Percentiles rank a stretch among this genome's conserved stretches.
Conservation (phyloP, 2,113 vertebrate genomes). For the Prinia subflava region DNA sequence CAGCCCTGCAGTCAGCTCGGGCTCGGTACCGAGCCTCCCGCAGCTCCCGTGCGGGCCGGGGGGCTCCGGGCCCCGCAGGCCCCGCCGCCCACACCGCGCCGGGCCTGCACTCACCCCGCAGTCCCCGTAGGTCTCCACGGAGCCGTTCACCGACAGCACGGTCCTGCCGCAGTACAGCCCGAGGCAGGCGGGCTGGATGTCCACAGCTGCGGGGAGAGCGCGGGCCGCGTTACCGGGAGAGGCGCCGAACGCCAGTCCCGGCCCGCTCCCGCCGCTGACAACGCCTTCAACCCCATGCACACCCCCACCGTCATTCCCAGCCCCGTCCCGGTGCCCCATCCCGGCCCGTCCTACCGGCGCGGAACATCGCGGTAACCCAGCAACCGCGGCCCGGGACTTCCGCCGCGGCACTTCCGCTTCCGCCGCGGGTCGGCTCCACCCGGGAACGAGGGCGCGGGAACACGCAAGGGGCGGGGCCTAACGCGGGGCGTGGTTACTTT, state of each 20-base stretch:
- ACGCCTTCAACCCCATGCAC: no score
- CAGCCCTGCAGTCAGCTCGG: not conserved
- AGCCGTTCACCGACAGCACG: conserved; percentile 45
- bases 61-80: no score
- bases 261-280: not conserved
- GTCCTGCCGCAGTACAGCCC: conserved; percentile 35
- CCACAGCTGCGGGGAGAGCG: conserved; percentile 17
- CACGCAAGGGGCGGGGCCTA: fast-evolving
- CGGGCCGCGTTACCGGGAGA: not conserved
- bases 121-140: conserved; percentile 15
- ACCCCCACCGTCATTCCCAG: fast-evolving
- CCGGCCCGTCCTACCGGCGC: not conserved
- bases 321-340: not conserved
- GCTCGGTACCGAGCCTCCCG: no score
- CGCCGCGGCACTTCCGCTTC: not conserved
- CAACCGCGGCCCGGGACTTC: not conserved
- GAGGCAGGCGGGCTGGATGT: conserved; percentile 29
- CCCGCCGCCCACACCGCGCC: not conserved
- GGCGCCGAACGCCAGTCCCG: not conserved
- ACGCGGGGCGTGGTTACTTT: fast-evolving
- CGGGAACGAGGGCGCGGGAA: fast-evolving
- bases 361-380: not conserved
- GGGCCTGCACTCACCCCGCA: not conserved
- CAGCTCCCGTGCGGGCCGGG: no score
- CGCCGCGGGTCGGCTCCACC: fast-evolving